These are phyloP conservation scores for Daboia siamensis DNA, from an alignment of 2,113 vertebrate species.

Conservation along the genomic window DNA sequence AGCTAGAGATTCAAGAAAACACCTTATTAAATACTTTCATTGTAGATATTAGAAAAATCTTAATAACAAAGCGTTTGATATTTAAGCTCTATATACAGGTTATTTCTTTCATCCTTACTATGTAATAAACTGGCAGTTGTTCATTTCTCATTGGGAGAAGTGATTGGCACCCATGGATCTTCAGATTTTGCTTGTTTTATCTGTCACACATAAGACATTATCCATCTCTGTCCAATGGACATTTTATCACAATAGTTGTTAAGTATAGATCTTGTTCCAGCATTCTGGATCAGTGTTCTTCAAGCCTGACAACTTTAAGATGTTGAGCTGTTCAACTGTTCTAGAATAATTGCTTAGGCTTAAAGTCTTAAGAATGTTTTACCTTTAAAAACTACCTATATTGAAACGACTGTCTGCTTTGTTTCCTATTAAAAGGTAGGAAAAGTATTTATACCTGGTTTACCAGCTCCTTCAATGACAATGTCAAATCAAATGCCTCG, in stretches of 20 bases:
- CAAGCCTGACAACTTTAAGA: background rate
- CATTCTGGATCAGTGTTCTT: background rate
- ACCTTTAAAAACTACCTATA: background rate
- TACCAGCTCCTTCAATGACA: slow-evolving; percentile 81
- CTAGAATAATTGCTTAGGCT: background rate
- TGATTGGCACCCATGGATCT: background rate
- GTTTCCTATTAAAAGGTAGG: slow-evolving; percentile 78
- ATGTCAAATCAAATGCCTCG: slow-evolving; percentile 76
- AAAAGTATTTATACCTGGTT: slow-evolving; percentile 89
- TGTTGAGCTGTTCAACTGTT: background rate
- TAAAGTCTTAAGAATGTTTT: background rate
- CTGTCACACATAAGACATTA: background rate
- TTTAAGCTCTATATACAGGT: background rate
- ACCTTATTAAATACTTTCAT: background rate
- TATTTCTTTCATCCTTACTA: background rate
- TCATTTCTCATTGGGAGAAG: background rate
- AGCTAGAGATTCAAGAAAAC: background rate
- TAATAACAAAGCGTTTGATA: background rate
- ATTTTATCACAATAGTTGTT: background rate
- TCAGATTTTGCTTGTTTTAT: background rate
- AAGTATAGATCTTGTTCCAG: background rate
- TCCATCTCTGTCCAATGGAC: background rate
- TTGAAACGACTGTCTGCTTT: background rate
- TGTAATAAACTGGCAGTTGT: background rate
- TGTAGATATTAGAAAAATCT: background rate